Base-by-base conservation (phyloP, 1,140 invertebrate species). In the Lordiphosa clarofinis region DNA sequence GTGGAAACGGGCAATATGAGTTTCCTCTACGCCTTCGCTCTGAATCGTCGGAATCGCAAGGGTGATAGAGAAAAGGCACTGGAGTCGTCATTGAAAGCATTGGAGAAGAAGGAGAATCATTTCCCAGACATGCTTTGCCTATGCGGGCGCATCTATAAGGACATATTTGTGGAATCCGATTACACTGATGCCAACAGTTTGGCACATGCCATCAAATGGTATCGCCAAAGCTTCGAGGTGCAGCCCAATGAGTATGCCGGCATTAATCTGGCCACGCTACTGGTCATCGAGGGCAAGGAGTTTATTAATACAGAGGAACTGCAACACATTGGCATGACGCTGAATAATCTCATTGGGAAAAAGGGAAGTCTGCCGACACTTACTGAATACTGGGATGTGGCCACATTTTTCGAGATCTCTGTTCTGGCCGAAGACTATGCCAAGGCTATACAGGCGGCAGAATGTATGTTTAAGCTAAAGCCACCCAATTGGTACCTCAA, bases 201-300 rank as follows among this genome's bases (percentile, higher is more conserved):
- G 52, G 92, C 95, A 28, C 94, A 95, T 90, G 98, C 98, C 21
- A 99, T 99, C 73, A 93, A 95, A 89, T 99, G 98, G 98, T 99
- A 99, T 89, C 92, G 97, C 59, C 97, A 98, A 91, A 98, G 98
- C 44, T 99, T 99, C 90, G 96, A 95, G 87, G 95, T 99, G 33
- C 98, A 99, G 87, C 98, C 98, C 2, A 99, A 99, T 90, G 98
- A 99, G 91, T 99, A 99, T 91, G 98, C 98, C 13, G 98, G 98
- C 33, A 99, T 99, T 58, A 99, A 99, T 92, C 91, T 99, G 69
- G 98, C 98, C 15, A 99, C 98, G 10, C 90, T 99, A 12, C 90
- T 99, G 31, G 97, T 99, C n/a, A 98, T 99, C 75, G 96, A 95
- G 72, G 99, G 98, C 33, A 97, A 98, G 90, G 96, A 98, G 86